phyloP scores from a whole-genome alignment of 2,888 invertebrate genomes.

The Barypeithes pellucidus region DNA sequence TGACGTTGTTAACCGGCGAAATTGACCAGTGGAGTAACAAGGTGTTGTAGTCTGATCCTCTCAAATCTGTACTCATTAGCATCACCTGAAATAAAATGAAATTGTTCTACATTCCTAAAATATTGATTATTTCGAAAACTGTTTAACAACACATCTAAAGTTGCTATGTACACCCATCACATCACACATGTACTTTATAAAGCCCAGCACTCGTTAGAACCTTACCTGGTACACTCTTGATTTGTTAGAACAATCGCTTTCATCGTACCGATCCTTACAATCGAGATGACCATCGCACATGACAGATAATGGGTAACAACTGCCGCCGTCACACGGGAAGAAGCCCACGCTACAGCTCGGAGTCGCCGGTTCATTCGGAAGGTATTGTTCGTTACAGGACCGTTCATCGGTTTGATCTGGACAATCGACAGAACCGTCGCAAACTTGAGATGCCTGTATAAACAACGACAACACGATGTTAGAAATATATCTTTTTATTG shows the following conservation, averaged over 20 bases:
- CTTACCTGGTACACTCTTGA: constrained; percentile 67
- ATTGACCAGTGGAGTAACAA: constrained; percentile 79
- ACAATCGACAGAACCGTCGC: constrained; percentile 74
- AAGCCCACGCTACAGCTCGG: constrained; percentile 72
- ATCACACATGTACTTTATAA: too few relatives aligned
- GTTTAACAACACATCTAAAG: too few relatives aligned
- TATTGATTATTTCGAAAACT: too few relatives aligned
- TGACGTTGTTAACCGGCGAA: constrained; percentile 67
- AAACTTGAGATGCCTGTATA: constrained; percentile 66
- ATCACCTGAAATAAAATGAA: constrained; percentile 66
- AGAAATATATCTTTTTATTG: too few relatives aligned
- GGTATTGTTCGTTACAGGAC: constrained; percentile 63
- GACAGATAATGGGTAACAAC: constrained; percentile 76
- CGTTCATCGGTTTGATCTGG: constrained; percentile 74
- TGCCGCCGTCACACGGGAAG: constrained; percentile 75
- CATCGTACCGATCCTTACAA: constrained; percentile 85
- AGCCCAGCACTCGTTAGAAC: too few relatives aligned
- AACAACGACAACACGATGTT: background rate
- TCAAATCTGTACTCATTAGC: constrained; percentile 77
- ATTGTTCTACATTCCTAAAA: background rate
- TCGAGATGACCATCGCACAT: constrained; percentile 81
- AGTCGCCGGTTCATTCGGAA: constrained; percentile 67
- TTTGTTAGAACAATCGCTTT: constrained; percentile 75
- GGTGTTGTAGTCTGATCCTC: constrained; percentile 77
- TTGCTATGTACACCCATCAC: too few relatives aligned